phyloP scores from a whole-genome alignment of 2,888 invertebrate species.

The Strigamia transsilvanica region DNA sequence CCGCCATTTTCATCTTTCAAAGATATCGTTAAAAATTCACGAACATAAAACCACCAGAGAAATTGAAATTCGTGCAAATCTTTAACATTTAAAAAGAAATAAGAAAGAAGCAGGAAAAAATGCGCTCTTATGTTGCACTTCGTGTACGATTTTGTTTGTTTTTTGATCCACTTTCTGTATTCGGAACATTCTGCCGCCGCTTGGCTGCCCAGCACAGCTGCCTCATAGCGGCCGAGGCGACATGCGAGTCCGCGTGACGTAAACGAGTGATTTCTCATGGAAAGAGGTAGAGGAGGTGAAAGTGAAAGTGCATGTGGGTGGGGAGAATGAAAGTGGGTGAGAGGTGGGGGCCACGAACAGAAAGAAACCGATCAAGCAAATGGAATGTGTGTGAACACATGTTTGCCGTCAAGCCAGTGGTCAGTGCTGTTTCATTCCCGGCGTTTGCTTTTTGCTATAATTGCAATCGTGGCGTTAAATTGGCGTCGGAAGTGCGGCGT shows the following conservation, averaged over 20 bases:
- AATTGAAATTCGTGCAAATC: conserved; percentile 6
- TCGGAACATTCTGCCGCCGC: background rate
- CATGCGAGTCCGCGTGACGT: background rate
- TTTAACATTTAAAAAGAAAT: background rate
- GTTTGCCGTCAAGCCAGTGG: conserved; percentile 12
- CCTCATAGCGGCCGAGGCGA: background rate
- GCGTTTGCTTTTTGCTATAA: conserved; percentile 6
- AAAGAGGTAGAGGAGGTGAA: background rate
- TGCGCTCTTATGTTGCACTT: background rate
- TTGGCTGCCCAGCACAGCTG: conserved; percentile 20
- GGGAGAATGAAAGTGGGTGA: conserved; percentile 1
- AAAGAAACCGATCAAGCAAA: background rate
- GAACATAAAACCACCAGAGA: background rate
- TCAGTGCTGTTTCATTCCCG: background rate
- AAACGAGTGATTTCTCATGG: conserved; percentile 4
- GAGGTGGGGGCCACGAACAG: conserved; percentile 12
- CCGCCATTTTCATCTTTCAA: conserved; percentile 3
- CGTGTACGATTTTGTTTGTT: background rate
- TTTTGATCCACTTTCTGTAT: background rate
- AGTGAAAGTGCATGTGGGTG: background rate
- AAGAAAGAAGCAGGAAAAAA: background rate
- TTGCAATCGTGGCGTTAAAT: conserved; percentile 19
- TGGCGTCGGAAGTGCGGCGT: background rate
- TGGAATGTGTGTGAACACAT: conserved; percentile 11
- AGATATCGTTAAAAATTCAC: conserved; percentile 15